phyloP scores from a whole-genome alignment of 2,888 invertebrate genomes.

The Clistopyga incitator region DNA sequence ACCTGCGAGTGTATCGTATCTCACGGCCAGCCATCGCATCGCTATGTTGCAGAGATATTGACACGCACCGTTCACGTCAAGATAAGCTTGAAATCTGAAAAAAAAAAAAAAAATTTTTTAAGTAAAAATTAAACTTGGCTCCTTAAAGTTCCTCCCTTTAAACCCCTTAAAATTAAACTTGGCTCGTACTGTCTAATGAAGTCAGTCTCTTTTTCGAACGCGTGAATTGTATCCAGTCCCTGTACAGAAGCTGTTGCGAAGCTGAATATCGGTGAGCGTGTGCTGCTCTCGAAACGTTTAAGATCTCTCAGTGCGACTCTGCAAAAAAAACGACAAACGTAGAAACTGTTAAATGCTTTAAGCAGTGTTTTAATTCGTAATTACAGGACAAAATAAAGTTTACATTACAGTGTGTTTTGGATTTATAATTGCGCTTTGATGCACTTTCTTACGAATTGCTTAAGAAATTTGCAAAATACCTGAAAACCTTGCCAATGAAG shows the following conservation, averaged over 20 bases:
- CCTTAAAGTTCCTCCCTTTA: too few relatives aligned
- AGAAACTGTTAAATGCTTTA: neutral
- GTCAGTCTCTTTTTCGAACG: slow-evolving; percentile 86
- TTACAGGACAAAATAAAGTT: too few relatives aligned
- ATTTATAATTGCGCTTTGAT: too few relatives aligned
- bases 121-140: neutral
- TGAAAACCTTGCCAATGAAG: slow-evolving; percentile 83
- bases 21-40: slow-evolving; percentile 82
- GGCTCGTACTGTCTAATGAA: slow-evolving; percentile 83
- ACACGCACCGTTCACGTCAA: slow-evolving; percentile 85
- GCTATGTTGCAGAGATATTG: slow-evolving; percentile 85
- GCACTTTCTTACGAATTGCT: too few relatives aligned
- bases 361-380: too few relatives aligned
- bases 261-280: slow-evolving; percentile 87
- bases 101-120: too few relatives aligned
- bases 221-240: slow-evolving; percentile 87
- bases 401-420: too few relatives aligned
- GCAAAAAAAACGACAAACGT: slow-evolving; percentile 41
- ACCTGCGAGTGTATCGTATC: slow-evolving; percentile 79
- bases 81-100: slow-evolving; percentile 84
- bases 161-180: too few relatives aligned
- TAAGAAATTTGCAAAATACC: slow-evolving; percentile 69
- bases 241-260: slow-evolving; percentile 86
- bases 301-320: slow-evolving; percentile 85
- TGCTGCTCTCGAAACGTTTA: slow-evolving; percentile 86